Evolutionary conservation across 2,888 invertebrate species (phyloP), one percentile per base, ranked within the genome.

Genomic region (Anodontia alba): DNA sequence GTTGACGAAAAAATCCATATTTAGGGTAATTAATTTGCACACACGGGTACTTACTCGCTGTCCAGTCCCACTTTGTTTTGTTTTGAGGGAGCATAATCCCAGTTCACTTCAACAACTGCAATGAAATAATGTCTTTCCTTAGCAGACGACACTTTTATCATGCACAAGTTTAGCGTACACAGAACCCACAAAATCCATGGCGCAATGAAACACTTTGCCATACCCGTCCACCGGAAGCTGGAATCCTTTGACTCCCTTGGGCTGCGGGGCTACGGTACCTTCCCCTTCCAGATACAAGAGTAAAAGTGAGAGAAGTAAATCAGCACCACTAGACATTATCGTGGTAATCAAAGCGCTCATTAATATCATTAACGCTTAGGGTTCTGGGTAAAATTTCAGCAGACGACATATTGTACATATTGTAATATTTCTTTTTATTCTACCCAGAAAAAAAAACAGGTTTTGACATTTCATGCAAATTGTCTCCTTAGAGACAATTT

Each of bases 51-150:
- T 36, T 76, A 85, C 85, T 73, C 57, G 33, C 73, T 69, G 42
- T 78, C 76, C 0, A 66, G 36, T 10, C 73, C 70, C 15, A 81
- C 80, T n/a, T 80, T 62, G 70, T 85, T 85, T 46, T 73, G 71
- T 71, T 78, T 70, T 20, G 69, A 69, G 20, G 83, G 83, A 15
- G 83, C 80, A 66, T 80, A 83, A 46, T 83, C 69, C 79, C 80
- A 80, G 15, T 67, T 71, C n/a, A 68, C 54, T 29, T 78, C 78
- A 12, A 71, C 78, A 3, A 75, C 78, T 23, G 78, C 78, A 12
- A 83, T 43, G 31, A 62, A 76, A 62, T 71, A 76, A 66, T 76
- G 70, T 31, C 76, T 15, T 29, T 36, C 72, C 23, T 17, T 31
- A 31, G 36, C 72, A 49, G 20, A 7, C 17, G 33, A 10, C 7